Evolutionary conservation across 2,797 vertebrate genomes (phyloP), one percentile per base, ranked within the genome.

Genomic region (Kryptopterus vitreolus): DNA sequence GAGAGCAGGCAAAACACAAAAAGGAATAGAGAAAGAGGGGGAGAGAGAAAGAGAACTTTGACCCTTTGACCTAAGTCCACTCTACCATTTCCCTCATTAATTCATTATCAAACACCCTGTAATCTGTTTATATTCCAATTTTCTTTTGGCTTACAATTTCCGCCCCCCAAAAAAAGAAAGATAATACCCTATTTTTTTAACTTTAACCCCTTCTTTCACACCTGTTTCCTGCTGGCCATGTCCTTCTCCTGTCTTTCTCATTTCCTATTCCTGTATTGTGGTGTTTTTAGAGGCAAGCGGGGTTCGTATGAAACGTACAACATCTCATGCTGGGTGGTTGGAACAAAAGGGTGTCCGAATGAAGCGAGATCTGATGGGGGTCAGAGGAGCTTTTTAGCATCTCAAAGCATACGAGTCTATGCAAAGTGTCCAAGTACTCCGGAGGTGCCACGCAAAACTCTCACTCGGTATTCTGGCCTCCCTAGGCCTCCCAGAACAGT

Each of bases 351-450:
- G 20, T 55, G 69, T 50, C 7, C 4, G 1, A 69, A 46, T 46
- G 6, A 29, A 74, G 66, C n/a, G 55, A 65, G 84, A 85, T 82
- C 85, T 88, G 53, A 82, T 79, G 76, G 86, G 73, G 85, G 88
- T 87, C 82, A 80, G 88, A 88, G n/a, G 86, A 81, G 88, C 86
- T 91, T 84, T 89, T 91, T 91, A 91, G 90, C 91, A 91, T 93
- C 88, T 94, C 89, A 92, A 91, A 93, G 91, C 91, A 92, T 90
- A 88, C 91, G 88, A 89, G 90, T 91, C 84, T 87, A 91, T 92
- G 91, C 87, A 79, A 87, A 84, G 55, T 24, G 89, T 84, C 81
- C 66, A 69, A 70, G 77, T 50, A 85, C 82, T 35, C 68, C 84
- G 84, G 71, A 80, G 70, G 58, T 22, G 80, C 84, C 80, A 0